These are phyloP conservation scores for Ennomos quercinarius DNA, from an alignment of 2,888 invertebrate species.

Conservation along the genomic window DNA sequence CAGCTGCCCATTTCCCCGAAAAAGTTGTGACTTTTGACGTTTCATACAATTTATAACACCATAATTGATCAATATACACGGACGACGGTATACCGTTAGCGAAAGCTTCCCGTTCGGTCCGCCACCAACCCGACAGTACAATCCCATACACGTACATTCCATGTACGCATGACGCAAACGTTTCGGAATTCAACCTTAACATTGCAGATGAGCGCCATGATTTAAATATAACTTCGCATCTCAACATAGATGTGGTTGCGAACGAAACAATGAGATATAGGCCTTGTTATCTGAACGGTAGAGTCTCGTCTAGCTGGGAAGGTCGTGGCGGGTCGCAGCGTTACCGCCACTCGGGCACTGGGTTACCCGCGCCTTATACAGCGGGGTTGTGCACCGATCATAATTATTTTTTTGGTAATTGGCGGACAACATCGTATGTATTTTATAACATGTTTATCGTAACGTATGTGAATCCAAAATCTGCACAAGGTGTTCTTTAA, in stretches of 20 bases:
- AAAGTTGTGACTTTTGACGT: no score
- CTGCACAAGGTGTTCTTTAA: no score
- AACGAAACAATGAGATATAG: conserved; percentile 51
- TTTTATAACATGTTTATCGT: conserved; percentile 7
- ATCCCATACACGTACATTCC: conserved; percentile 51
- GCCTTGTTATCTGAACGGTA: conserved; percentile 35
- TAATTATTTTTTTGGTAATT: conserved; percentile 49
- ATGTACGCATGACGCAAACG: conserved; percentile 67
- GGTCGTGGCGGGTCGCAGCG: conserved; percentile 38
- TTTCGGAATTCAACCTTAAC: conserved; percentile 82
- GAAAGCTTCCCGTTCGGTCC: conserved; percentile 9
- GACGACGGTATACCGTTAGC: background rate
- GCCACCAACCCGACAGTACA: conserved; percentile 33
- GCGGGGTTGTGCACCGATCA: conserved; percentile 44
- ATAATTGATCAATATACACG: no score
- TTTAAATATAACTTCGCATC: conserved; percentile 79
- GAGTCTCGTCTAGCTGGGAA: conserved; percentile 20
- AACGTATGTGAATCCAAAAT: background rate
- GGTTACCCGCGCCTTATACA: conserved; percentile 57
- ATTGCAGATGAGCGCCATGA: conserved; percentile 76
- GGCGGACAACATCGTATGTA: conserved; percentile 44
- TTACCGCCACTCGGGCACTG: conserved; percentile 56
- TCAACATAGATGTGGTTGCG: conserved; percentile 55
- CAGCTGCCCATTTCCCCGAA: no score
- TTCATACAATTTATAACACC: no score